Conservation (phyloP, 1,140 invertebrate genomes). For the Drosophila ironensis region DNA sequence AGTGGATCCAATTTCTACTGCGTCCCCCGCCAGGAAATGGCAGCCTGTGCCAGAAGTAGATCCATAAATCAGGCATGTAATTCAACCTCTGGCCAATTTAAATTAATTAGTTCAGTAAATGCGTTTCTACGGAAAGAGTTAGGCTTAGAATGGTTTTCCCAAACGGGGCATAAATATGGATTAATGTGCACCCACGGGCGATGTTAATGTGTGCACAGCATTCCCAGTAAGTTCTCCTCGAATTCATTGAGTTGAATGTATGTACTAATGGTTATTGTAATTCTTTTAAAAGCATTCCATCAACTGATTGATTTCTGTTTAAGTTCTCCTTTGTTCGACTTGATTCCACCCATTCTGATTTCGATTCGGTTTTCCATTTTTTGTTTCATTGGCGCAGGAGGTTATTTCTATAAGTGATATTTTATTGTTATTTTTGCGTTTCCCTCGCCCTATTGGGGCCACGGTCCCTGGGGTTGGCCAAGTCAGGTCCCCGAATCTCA, state of each 20-base stretch:
- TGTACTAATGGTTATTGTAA: constrained; percentile 49
- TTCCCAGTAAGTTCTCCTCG: neutral
- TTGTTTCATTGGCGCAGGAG: constrained; percentile 23
- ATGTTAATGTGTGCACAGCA: constrained; percentile 15
- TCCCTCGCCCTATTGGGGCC: neutral
- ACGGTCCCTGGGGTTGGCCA: constrained; percentile 8
- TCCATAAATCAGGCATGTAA: constrained; percentile 26
- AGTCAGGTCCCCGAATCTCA: constrained; percentile 5
- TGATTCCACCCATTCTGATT: neutral
- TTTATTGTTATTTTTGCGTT: constrained; percentile 34
- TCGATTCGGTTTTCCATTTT: constrained; percentile 23
- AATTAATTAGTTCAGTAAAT: constrained; percentile 11
- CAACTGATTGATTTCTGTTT: constrained; percentile 63
- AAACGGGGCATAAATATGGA: neutral
- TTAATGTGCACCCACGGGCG: neutral
- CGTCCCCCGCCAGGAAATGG: neutral
- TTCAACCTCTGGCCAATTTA: neutral
- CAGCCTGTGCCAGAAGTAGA: too few relatives aligned
- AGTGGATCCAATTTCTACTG: constrained; percentile 8
- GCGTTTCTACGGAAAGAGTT: neutral
- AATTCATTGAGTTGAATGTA: neutral
- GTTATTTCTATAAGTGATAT: constrained; percentile 33
- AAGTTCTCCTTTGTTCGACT: constrained; percentile 15
- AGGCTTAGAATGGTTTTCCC: neutral
- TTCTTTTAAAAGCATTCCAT: constrained; percentile 71